Base-by-base conservation (phyloP, 2,888 invertebrate species). In the Nysson spinosus region DNA sequence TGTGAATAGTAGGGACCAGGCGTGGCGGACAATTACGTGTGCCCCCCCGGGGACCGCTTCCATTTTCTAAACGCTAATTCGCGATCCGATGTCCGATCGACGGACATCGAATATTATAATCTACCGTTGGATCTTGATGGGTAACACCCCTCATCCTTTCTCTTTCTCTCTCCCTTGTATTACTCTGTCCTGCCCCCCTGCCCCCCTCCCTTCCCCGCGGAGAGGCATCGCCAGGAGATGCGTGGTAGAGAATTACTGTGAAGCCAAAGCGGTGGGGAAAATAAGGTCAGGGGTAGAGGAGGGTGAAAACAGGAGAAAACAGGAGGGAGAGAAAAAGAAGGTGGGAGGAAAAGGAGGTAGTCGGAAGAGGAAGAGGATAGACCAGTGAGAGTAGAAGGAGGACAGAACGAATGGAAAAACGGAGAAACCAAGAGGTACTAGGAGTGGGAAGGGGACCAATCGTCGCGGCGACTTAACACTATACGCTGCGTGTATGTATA, bases 381-480 rank as follows among this genome's bases (percentile, higher is more conserved):
- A 60, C 56, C 5, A 16, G 4, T 5, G 40, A 49, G 43, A 12
- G 52, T 32, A 20, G 47, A 49, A 51, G 66, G 40, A 69, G 55
- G 56, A 56, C 40, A 57, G 51, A 77, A 52, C 52, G 56, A 35
- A 14, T 51, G 64, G 64, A 64, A 52, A 67, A 57, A 66, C 35
- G 50, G 68, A 62, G 52, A 65, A 46, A 49, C 32, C 49, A 54
- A 50, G 73, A 51, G 64, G 74, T 66, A 69, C 62, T 62, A 70
- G 72, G 80, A 78, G 81, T 72, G 76, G 83, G 80, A 80, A 78
- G 82, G 78, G 84, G 81, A 86, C 86, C 86, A 87, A 86, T 87
- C 85, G 84, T 84, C 81, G 85, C 79, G 65, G 75, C 71, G 75
- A 66, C 58, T 56, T 46, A 47, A 56, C 69, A 52, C 39, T 12